These are phyloP conservation scores for Anoplius nigerrimus DNA, from an alignment of 2,888 invertebrate species.

Conservation along the genomic window DNA sequence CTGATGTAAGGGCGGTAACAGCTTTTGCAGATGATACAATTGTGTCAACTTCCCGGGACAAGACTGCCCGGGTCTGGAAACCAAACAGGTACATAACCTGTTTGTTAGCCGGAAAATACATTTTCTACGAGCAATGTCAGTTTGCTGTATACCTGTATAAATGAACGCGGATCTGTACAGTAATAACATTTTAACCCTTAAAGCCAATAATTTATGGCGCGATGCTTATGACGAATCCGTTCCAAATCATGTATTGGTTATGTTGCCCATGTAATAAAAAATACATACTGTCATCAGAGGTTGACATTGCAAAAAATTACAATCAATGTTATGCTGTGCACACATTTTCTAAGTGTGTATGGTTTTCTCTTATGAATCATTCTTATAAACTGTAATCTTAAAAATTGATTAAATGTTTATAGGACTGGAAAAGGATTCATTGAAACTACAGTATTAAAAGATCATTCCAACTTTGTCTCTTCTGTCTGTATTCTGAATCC, in stretches of 20 bases:
- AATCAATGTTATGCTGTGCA: no score
- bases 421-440: constrained; percentile 80
- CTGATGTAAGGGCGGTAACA: constrained; percentile 89
- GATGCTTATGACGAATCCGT: no score
- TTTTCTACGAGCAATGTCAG: neutral
- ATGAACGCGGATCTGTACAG: neutral
- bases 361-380: no score
- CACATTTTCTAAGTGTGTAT: no score
- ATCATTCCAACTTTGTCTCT: constrained; percentile 91
- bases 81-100: constrained; percentile 80
- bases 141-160: no score
- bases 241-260: no score
- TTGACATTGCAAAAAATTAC: no score
- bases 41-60: constrained; percentile 92
- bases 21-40: constrained; percentile 82
- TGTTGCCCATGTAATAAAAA: no score
- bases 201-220: no score
- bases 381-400: no score
- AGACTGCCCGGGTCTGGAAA: constrained; percentile 91
- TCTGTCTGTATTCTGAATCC: constrained; percentile 87
- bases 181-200: no score
- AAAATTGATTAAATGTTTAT: constrained; percentile 49
- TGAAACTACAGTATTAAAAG: constrained; percentile 83
- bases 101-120: neutral
- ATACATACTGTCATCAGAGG: no score